phyloP scores from a whole-genome alignment of 2,888 invertebrate species.

The Sarcophaga carnaria region DNA sequence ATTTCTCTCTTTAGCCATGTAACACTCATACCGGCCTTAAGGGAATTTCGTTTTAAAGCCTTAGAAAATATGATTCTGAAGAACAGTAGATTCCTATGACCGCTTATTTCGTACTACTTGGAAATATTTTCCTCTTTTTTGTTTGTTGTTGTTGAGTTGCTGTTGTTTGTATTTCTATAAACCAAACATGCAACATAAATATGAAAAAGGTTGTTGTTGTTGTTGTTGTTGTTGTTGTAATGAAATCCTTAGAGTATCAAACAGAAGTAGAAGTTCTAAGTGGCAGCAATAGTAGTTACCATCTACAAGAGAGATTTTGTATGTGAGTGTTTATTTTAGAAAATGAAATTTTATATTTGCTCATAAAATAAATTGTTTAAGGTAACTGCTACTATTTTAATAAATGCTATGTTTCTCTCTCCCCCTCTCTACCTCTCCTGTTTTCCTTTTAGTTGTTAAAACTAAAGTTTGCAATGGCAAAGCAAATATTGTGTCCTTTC shows the following conservation, averaged over 20 bases:
- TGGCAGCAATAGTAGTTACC: not conserved
- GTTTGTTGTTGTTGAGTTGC: not conserved
- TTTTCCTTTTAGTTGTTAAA: not conserved
- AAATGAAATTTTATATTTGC: constrained; percentile 66
- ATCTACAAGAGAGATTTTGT: constrained; percentile 16
- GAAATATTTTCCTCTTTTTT: not conserved
- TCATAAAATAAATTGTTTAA: constrained; percentile 66
- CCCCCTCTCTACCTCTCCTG: not conserved
- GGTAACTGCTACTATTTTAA: constrained; percentile 57
- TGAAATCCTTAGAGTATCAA: not conserved
- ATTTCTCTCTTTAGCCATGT: not conserved
- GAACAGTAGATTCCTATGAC: not conserved
- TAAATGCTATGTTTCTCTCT: constrained; percentile 38
- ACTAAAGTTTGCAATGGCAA: not conserved
- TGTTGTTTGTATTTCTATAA: not conserved
- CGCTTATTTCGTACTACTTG: not conserved
- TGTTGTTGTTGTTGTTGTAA: not conserved
- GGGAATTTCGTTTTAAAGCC: constrained; percentile 47
- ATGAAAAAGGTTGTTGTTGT: not conserved
- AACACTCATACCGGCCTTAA: constrained; percentile 3
- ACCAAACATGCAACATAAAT: not conserved
- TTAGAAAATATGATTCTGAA: constrained; percentile 2
- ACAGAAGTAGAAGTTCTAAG: not conserved
- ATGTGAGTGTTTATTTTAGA: constrained; percentile 57
- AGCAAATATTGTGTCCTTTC: constrained; percentile 38